phyloP scores from a whole-genome alignment of 2,113 vertebrate genomes.

The Mus pahari region DNA sequence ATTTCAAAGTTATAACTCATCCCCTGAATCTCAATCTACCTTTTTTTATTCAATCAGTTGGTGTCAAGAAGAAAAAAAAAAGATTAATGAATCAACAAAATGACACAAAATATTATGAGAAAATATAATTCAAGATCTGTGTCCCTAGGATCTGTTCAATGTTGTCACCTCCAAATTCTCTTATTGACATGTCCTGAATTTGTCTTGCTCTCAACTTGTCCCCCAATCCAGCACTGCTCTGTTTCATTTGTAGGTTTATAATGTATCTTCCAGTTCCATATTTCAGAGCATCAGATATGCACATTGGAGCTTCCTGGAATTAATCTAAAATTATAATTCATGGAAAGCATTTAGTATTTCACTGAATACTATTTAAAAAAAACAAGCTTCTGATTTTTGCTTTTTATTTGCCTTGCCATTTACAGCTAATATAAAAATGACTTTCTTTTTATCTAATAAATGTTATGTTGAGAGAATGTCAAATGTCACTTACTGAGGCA shows the following conservation, averaged over 20 bases:
- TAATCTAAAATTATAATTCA: constrained; percentile 29
- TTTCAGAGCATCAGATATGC: neutral
- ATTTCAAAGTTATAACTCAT: neutral
- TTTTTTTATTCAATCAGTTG: neutral
- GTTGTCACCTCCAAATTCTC: neutral
- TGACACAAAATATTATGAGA: constrained; percentile 18
- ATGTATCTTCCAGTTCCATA: neutral
- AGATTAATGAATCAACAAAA: neutral
- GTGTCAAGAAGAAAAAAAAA: constrained; percentile 16
- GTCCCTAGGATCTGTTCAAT: neutral
- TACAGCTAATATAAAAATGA: constrained; percentile 42
- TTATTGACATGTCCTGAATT: neutral
- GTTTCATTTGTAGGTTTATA: neutral
- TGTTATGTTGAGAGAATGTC: constrained; percentile 35
- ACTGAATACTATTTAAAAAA: neutral
- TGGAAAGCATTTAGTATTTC: neutral
- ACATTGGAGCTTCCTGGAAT: neutral
- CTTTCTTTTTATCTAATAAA: constrained; percentile 25
- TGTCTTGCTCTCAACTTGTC: neutral
- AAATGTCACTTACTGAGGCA: constrained; percentile 52
- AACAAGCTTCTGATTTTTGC: neutral
- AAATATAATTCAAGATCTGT: neutral
- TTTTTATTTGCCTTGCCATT: constrained; percentile 32
- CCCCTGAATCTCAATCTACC: neutral
- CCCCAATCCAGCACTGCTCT: neutral